These are phyloP conservation scores for Urocynchramus pylzowi DNA, from an alignment of 2,113 vertebrate genomes.

Conservation along the genomic window DNA sequence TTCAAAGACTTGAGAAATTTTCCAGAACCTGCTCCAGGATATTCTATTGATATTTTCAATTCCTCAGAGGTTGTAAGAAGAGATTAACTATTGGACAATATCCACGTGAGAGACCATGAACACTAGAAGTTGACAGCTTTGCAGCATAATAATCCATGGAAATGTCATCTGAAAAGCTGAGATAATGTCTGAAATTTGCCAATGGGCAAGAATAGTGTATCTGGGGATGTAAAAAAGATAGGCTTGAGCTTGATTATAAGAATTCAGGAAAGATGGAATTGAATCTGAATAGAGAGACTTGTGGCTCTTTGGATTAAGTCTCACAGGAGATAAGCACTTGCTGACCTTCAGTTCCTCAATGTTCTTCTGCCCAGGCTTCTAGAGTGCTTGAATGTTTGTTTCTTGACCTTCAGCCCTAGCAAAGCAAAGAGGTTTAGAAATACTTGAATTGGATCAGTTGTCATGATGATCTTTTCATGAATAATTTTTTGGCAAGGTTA, in stretches of 20 bases:
- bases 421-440: slow-evolving; percentile 35
- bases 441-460: slow-evolving; percentile 9
- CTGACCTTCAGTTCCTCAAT: slow-evolving; percentile 22
- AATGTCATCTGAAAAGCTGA: slow-evolving; percentile 67
- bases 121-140: slow-evolving; percentile 25
- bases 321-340: slow-evolving; percentile 19
- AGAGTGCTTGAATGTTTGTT: slow-evolving; percentile 8
- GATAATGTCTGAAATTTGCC: slow-evolving; percentile 65
- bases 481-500: slow-evolving; percentile 21
- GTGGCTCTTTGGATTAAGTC: not conserved
- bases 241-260: slow-evolving; percentile 22
- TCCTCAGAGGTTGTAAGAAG: slow-evolving; percentile 16
- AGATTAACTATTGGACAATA: slow-evolving; percentile 51
- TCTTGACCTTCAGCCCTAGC: slow-evolving; percentile 24
- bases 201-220: slow-evolving; percentile 38
- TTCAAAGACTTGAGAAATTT: slow-evolving; percentile 36
- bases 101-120: slow-evolving; percentile 4
- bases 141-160: slow-evolving; percentile 37
- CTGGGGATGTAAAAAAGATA: slow-evolving; percentile 48
- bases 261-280: slow-evolving; percentile 26
- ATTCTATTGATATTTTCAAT: slow-evolving; percentile 36
- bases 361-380: not conserved
- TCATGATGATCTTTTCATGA: slow-evolving; percentile 30
- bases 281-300: slow-evolving; percentile 23
- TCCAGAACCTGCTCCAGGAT: slow-evolving; percentile 45